Conservation (phyloP, 2,888 invertebrate species). For the Trichogramma dendrolimi region DNA sequence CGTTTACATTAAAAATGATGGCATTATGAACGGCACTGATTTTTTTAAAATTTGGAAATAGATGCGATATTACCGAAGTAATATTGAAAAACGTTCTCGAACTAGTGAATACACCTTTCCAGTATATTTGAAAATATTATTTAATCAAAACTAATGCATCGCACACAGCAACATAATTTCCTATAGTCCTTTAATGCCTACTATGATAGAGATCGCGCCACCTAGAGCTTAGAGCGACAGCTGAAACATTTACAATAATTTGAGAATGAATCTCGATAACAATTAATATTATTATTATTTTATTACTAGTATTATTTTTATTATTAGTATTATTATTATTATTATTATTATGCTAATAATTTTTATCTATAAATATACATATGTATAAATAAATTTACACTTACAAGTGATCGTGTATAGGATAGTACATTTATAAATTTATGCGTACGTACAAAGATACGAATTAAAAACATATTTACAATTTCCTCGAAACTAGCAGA, state of each 20-base stretch:
- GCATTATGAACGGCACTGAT: too few species aligned
- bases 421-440: background rate
- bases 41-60: too few species aligned
- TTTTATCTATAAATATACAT: conserved; percentile 36
- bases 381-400: conserved; percentile 14
- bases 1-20: too few species aligned
- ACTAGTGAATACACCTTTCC: conserved; percentile 27
- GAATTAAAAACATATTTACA: conserved; percentile 50
- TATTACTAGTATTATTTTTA: conserved; percentile 30
- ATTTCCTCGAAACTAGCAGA: conserved; percentile 25
- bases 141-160: conserved; percentile 24
- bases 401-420: too few species aligned
- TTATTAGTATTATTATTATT: conserved; percentile 29
- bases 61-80: conserved; percentile 9
- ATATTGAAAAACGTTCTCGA: conserved; percentile 24
- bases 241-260: conserved; percentile 36
- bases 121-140: conserved; percentile 15
- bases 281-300: conserved; percentile 35
- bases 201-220: conserved; percentile 24
- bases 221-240: conserved; percentile 21
- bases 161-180: conserved; percentile 22
- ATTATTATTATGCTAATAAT: conserved; percentile 35
- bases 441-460: conserved; percentile 39
- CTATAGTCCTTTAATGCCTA: conserved; percentile 18
- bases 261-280: conserved; percentile 42